Base-by-base conservation (phyloP, 1,140 invertebrate species). In the Drosophila pectinifera region DNA sequence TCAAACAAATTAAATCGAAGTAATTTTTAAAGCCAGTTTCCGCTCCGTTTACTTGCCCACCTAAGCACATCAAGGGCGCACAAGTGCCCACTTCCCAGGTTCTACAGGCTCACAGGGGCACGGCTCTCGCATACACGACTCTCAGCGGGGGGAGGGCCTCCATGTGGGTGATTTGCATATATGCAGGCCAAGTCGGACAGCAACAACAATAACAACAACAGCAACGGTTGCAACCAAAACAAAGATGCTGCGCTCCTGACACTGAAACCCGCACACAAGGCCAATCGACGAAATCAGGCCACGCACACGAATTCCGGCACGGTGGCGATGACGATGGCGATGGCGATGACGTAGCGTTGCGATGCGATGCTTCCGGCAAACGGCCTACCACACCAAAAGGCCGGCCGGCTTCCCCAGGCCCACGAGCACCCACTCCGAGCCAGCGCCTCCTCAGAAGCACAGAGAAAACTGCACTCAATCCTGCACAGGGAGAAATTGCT, bases 201-300 rank as follows among this genome's bases (percentile, higher is more conserved):
- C 16, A 11, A 22, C 14, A 28, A 8, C 31, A 65, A 38, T 26
- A 62, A 59, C 58, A 76, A 48, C 36, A 39, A 41, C 43, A 48
- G 42, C 42, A 54, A 55, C 46, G 46, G 49, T 20, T 77, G 74
- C 72, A 76, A 77, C 73, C 73, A 77, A 55, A 76, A 77, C 74
- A 85, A 85, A 86, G 82, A 86, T 86, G 82, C 83, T 86, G 81
- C 80, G 56, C 80, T 62, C 70, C 83, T 88, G 82, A 85, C 81
- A 85, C 81, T 85, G 81, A 85, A 84, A 85, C 74, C 73, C 67
- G 74, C 82, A 86, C 49, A 65, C 82, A 77, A 77, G 83, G 82
- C 82, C 82, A 86, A 86, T 88, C 83, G 67, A 79, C 84, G 67
- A 88, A 88, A 88, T 76, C 75, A 88, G 83, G 83, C 83, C 83